Evolutionary conservation across 2,888 invertebrate genomes (phyloP), one percentile per base, ranked within the genome.

Genomic region (Andrena bucephala): DNA sequence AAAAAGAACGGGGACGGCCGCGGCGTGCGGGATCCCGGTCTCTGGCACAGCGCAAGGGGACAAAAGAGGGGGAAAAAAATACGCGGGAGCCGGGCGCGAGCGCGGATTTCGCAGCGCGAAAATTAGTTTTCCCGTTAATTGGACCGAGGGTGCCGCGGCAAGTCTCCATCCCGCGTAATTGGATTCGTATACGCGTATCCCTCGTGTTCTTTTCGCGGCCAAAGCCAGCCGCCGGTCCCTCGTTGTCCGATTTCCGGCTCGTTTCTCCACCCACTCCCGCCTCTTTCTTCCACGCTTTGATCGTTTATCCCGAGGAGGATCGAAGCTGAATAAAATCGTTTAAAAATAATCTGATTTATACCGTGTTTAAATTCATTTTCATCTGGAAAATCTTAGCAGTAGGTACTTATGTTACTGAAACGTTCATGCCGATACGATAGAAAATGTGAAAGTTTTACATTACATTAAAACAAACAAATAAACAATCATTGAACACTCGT

Each of bases 101-200:
- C 48, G 71, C 69, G 85, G 81, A 88, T 85, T 84, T 87, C 74
- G 82, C 73, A 74, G 84, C 77, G 87, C 86, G 88, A 90, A 92
- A 92, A 93, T 93, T 92, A 93, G 92, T 91, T 93, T 93, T 92
- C 91, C 81, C 83, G 92, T 92, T 93, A 93, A 93, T 92, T 93
- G 92, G 89, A 90, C 87, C 87, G 87, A 86, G 83, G 77, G 84
- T 78, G 76, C 42, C 57, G 57, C 78, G 81, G 74, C 70, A 81
- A 73, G 83, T 83, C 78, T 87, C 85, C 76, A 85, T 87, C 69
- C 83, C 87, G 81, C 79, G 83, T 88, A 88, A 88, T 88, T 88
- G 87, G 87, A 88, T 86, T 88, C 87, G 88, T 83, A 83, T 86
- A 86, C 86, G 82, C 67, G 59, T 52, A 67, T 60, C 52, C 42